phyloP scores from a whole-genome alignment of 2,888 invertebrate genomes.

The Drosophila neotestacea region DNA sequence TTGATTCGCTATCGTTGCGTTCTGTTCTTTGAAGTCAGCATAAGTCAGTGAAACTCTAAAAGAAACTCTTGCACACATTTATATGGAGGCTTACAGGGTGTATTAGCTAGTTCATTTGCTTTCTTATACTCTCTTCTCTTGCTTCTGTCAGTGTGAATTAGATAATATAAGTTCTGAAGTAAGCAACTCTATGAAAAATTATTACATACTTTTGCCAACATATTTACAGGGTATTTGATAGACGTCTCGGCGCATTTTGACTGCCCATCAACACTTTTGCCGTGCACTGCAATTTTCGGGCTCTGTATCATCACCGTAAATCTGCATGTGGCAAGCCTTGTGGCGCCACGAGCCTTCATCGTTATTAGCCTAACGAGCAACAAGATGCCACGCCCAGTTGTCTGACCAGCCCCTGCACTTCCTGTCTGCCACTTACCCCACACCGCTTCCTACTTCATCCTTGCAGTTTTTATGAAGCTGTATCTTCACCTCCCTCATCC shows the following conservation, averaged over 20 bases:
- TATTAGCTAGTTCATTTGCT: too few species aligned
- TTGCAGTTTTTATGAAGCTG: slow-evolving; percentile 8
- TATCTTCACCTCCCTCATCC: slow-evolving; percentile 9
- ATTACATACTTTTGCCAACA: too few species aligned
- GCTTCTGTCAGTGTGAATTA: too few species aligned
- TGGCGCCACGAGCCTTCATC: slow-evolving; percentile 35
- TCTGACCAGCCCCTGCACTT: slow-evolving; percentile 51
- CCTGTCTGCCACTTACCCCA: slow-evolving; percentile 4
- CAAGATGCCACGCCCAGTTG: slow-evolving; percentile 53
- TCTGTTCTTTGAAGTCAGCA: too few species aligned
- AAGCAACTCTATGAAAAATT: too few species aligned
- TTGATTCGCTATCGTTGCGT: too few species aligned
- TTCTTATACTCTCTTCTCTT: too few species aligned
- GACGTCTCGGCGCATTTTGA: not conserved
- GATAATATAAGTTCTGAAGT: too few species aligned
- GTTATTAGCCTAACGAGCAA: slow-evolving; percentile 72
- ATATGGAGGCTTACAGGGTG: too few species aligned
- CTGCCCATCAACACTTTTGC: slow-evolving; percentile 47
- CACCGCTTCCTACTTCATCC: not conserved
- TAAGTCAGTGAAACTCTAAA: too few species aligned
- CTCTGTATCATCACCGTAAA: slow-evolving; percentile 47
- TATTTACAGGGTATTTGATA: not conserved
- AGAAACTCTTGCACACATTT: too few species aligned
- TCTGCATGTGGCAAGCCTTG: slow-evolving; percentile 31
- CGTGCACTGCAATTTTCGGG: slow-evolving; percentile 36